A percentile compares a stretch with the other conserved stretches of the same genome.
phyloP scores from a whole-genome alignment of 2,888 invertebrate species.

The Leucoma salicis region DNA sequence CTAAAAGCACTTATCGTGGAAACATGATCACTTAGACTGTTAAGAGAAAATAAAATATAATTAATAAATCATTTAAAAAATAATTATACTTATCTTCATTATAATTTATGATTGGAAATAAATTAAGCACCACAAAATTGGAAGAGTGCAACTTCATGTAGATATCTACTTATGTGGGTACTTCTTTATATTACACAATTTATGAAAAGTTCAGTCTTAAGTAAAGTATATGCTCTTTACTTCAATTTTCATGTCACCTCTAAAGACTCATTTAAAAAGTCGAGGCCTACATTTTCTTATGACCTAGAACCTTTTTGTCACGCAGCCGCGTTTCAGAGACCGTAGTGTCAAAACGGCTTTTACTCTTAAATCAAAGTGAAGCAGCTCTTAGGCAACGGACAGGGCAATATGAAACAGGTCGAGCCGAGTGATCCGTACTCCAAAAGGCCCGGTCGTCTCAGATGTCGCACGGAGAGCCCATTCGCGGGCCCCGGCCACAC shows the following conservation, averaged over 20 bases:
- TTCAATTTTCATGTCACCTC: neutral
- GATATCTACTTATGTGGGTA: too few relatives aligned
- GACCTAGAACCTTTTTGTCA: slow-evolving; percentile 47
- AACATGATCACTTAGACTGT: slow-evolving; percentile 8
- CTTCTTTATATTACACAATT: too few relatives aligned
- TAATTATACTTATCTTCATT: too few relatives aligned
- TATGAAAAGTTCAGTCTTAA: too few relatives aligned
- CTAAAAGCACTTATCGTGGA: slow-evolving; percentile 37
- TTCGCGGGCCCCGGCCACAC: slow-evolving; percentile 78
- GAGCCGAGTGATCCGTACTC: slow-evolving; percentile 71
- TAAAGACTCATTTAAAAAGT: neutral
- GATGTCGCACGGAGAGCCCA: slow-evolving; percentile 78
- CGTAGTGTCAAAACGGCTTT: slow-evolving; percentile 68
- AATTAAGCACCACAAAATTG: too few relatives aligned
- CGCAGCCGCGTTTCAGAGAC: slow-evolving; percentile 46
- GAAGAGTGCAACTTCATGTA: too few relatives aligned
- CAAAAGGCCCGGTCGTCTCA: slow-evolving; percentile 76
- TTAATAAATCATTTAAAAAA: too few relatives aligned
- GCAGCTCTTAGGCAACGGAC: slow-evolving; percentile 70
- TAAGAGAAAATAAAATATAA: neutral
- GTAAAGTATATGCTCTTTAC: too few relatives aligned
- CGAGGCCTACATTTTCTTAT: slow-evolving; percentile 34
- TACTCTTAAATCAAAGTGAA: slow-evolving; percentile 79
- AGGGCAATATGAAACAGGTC: slow-evolving; percentile 80
- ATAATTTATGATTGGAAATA: too few relatives aligned